phyloP scores from a whole-genome alignment of 2,113 vertebrate genomes.

The Dermatemys mawii region DNA sequence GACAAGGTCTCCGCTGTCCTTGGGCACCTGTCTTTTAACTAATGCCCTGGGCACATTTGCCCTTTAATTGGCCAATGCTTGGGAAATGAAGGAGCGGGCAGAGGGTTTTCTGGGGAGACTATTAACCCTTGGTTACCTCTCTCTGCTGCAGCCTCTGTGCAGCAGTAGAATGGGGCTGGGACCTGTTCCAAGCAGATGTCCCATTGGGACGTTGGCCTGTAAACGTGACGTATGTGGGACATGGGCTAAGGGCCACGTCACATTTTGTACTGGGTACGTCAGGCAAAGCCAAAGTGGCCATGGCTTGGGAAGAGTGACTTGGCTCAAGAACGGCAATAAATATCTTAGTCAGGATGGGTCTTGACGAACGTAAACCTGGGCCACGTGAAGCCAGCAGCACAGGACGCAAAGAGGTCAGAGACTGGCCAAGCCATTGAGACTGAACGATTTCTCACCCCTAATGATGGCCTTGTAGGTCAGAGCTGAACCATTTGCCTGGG shows the following conservation, averaged over 20 bases:
- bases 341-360: background rate
- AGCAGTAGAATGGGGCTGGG: background rate
- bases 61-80: background rate
- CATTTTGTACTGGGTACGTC: background rate
- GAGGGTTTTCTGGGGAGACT: background rate
- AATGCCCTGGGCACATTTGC: background rate
- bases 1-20: background rate
- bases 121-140: background rate
- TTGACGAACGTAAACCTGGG: background rate
- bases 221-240: background rate
- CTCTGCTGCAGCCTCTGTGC: fast-evolving
- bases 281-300: background rate
- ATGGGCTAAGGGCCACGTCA: background rate
- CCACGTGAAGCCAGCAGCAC: background rate
- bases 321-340: background rate
- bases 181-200: background rate
- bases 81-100: background rate
- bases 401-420: background rate
- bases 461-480: background rate
- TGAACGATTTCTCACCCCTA: background rate
- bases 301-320: background rate
- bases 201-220: background rate
- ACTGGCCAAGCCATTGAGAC: background rate
- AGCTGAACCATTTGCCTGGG: fast-evolving
- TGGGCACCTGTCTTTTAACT: background rate